Conservation (phyloP, 2,888 invertebrate species). For the Microchrysa polita region DNA sequence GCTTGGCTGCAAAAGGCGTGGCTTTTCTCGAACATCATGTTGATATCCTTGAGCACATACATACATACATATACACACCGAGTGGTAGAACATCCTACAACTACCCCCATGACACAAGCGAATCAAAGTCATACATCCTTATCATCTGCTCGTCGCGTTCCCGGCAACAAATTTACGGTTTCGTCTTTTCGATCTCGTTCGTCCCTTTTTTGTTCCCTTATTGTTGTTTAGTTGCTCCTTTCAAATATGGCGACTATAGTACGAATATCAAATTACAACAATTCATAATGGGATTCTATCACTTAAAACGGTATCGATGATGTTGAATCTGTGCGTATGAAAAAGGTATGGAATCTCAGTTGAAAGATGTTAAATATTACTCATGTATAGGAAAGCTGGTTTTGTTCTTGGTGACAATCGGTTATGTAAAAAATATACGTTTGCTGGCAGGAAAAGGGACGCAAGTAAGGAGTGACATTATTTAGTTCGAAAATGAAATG, state of each 20-base stretch:
- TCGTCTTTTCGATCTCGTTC: neutral
- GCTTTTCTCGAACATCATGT: neutral
- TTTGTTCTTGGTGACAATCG: neutral
- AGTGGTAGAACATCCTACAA: too few relatives aligned
- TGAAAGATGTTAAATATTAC: neutral
- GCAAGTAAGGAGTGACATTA: neutral
- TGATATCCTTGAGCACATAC: neutral
- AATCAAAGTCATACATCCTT: neutral
- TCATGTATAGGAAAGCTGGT: neutral
- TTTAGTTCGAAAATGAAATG: neutral
- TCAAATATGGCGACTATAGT: constrained; percentile 24
- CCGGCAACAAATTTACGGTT: neutral
- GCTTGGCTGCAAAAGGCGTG: neutral
- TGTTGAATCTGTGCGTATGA: neutral
- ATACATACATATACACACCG: neutral
- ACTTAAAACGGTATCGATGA: constrained; percentile 11
- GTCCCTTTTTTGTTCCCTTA: neutral
- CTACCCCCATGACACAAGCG: neutral
- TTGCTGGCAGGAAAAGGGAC: too few relatives aligned
- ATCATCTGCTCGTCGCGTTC: neutral
- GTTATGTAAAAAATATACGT: neutral
- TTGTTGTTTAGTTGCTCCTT: constrained; percentile 14
- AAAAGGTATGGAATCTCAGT: constrained; percentile 1
- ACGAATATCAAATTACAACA: constrained; percentile 21
- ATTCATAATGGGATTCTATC: constrained; percentile 23